Conservation (phyloP, 2,113 vertebrate genomes). For the Albula glossodonta region DNA sequence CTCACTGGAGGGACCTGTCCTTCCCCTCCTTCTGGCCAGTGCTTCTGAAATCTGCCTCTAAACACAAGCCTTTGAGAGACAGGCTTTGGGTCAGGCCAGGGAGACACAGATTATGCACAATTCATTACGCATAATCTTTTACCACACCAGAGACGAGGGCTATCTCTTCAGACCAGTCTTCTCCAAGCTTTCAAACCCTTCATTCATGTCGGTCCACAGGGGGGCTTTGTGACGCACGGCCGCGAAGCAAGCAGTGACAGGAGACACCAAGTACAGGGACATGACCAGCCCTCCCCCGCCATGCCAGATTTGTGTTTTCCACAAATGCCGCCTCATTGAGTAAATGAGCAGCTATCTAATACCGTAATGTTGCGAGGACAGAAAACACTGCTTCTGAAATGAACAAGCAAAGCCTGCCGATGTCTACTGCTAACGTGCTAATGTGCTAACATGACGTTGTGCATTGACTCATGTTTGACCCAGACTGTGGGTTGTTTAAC, state of each 20-base stretch:
- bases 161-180: conserved; percentile 27
- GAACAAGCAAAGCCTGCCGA: neutral
- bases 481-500: too few relatives aligned
- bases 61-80: neutral
- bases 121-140: conserved; percentile 57
- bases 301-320: neutral
- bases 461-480: too few relatives aligned
- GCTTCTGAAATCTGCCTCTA: too few relatives aligned
- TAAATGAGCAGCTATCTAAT: neutral
- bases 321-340: neutral
- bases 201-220: conserved; percentile 23
- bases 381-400: neutral
- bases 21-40: neutral
- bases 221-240: conserved; percentile 2
- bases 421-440: too few relatives aligned
- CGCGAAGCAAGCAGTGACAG: neutral
- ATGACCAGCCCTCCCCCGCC: neutral
- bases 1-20: neutral
- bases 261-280: neutral
- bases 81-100: neutral
- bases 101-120: conserved; percentile 38
- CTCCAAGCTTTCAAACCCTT: conserved; percentile 40
- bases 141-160: conserved; percentile 36
- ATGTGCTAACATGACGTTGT: too few relatives aligned
- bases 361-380: too few relatives aligned